Evolutionary conservation across 1,140 invertebrate genomes (phyloP).

Genomic region (Apis laboriosa): DNA sequence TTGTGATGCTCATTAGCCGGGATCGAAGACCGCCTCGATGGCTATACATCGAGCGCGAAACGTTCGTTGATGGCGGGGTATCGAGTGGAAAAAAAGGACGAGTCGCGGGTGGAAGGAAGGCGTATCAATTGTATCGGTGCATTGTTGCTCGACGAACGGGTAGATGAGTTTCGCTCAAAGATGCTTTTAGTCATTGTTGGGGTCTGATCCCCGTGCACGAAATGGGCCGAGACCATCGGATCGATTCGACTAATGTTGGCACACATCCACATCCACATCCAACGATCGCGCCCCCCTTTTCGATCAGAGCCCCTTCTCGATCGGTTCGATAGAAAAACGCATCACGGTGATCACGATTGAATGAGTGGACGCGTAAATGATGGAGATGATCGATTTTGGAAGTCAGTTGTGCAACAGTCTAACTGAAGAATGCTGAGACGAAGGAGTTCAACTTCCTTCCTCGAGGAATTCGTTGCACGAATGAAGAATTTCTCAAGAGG

Average conservation of each 20-base stretch:
- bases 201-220: conserved; percentile 14
- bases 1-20: conserved; percentile 54
- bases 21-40: conserved; percentile 1
- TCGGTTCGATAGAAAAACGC: conserved; percentile 44
- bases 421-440: background rate
- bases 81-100: conserved; percentile 13
- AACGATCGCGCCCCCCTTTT: background rate
- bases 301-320: conserved; percentile 3
- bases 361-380: background rate
- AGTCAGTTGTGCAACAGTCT: background rate
- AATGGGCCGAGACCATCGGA: conserved; percentile 7
- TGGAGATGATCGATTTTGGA: background rate
- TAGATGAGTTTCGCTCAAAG: conserved; percentile 71
- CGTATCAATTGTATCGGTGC: conserved; percentile 66
- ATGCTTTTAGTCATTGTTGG: conserved; percentile 71
- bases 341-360: conserved; percentile 14
- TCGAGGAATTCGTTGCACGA: background rate
- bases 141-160: conserved; percentile 64
- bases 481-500: no score
- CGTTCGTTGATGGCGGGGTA: background rate
- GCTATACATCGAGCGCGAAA: background rate
- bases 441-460: background rate
- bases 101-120: conserved; percentile 48
- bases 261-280: background rate
- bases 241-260: conserved; percentile 42